These are phyloP conservation scores for Cantharis lateralis DNA, from an alignment of 2,888 invertebrate species.

Conservation along the genomic window DNA sequence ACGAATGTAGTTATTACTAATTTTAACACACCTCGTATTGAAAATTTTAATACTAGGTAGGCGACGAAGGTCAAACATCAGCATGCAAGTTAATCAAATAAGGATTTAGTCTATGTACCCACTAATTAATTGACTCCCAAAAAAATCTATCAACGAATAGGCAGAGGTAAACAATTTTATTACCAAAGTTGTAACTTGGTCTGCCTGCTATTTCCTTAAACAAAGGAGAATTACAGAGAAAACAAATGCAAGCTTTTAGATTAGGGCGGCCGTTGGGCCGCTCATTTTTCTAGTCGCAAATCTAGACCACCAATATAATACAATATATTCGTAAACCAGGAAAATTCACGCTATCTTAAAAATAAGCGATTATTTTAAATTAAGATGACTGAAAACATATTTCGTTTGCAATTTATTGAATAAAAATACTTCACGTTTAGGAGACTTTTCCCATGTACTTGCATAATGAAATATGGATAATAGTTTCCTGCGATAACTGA, in stretches of 20 bases:
- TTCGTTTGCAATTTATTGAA: not conserved
- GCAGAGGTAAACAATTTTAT: not conserved
- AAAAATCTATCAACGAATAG: not conserved
- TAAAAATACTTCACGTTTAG: not conserved
- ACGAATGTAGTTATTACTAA: constrained; percentile 36
- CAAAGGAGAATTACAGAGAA: too few relatives aligned
- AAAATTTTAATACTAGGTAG: constrained; percentile 34
- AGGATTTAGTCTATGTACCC: not conserved
- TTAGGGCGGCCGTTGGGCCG: too few relatives aligned
- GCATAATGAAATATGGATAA: not conserved
- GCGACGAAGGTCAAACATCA: constrained; percentile 38
- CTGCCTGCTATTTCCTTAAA: too few relatives aligned
- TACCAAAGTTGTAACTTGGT: too few relatives aligned
- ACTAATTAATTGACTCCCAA: not conserved
- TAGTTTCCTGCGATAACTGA: not conserved
- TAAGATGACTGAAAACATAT: not conserved
- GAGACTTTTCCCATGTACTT: not conserved
- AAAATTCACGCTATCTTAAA: too few relatives aligned
- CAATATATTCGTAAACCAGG: too few relatives aligned
- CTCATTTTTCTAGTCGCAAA: too few relatives aligned
- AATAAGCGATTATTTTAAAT: too few relatives aligned
- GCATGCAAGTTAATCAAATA: constrained; percentile 34
- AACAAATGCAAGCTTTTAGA: too few relatives aligned
- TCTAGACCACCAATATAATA: too few relatives aligned
- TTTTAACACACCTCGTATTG: constrained; percentile 42